phyloP scores from a whole-genome alignment of 2,888 invertebrate species.

The Agriopis marginaria region DNA sequence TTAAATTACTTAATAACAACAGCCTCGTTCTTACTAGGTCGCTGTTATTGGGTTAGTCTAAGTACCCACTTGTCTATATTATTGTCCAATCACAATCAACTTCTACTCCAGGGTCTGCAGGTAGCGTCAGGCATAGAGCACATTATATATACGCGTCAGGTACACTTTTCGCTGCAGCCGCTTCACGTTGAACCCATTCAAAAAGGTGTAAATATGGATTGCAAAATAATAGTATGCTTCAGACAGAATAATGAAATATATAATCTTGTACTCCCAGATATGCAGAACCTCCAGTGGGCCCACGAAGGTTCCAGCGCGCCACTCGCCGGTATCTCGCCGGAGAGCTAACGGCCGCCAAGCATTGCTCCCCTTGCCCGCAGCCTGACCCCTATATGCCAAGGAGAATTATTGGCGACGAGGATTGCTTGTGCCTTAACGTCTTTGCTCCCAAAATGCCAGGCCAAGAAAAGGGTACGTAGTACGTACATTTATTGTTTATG shows the following conservation, averaged over 20 bases:
- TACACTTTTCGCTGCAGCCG: too few relatives aligned
- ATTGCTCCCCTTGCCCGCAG: constrained; percentile 75
- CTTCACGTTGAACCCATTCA: too few relatives aligned
- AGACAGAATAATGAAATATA: not conserved
- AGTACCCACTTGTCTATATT: too few relatives aligned
- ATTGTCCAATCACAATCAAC: too few relatives aligned
- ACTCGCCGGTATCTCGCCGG: constrained; percentile 73
- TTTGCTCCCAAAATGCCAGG: constrained; percentile 92
- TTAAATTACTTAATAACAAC: too few relatives aligned
- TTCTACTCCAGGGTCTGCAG: too few relatives aligned
- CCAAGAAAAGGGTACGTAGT: constrained; percentile 70
- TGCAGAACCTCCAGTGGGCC: constrained; percentile 81
- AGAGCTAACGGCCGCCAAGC: constrained; percentile 66
- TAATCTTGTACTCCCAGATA: constrained; percentile 60
- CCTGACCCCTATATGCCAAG: constrained; percentile 62
- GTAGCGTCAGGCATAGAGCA: too few relatives aligned
- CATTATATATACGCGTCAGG: too few relatives aligned
- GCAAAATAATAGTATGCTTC: too few relatives aligned
- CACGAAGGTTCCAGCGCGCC: constrained; percentile 75
- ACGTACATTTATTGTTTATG: not conserved
- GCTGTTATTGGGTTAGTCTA: too few relatives aligned
- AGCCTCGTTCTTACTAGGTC: too few relatives aligned
- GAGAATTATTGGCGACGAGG: constrained; percentile 83
- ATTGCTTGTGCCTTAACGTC: constrained; percentile 92
- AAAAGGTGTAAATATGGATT: too few relatives aligned